Base-by-base conservation (phyloP, 2,797 vertebrate genomes). In the Cyclopterus lumpus region DNA sequence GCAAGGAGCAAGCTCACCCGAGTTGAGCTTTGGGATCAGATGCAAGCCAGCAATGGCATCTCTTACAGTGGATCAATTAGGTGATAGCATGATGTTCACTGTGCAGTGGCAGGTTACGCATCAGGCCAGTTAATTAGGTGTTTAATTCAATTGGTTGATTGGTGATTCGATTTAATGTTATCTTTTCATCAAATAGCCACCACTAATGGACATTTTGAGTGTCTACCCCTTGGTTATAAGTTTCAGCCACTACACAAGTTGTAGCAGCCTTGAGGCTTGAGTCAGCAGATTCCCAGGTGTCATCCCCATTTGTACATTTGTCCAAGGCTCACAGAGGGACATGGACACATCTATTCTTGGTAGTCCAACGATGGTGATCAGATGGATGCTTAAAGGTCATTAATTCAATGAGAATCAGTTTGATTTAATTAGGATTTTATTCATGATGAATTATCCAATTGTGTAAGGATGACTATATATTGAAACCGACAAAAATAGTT, bases 61-160 rank as follows among this genome's bases (percentile, higher is more conserved):
- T 5, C 32, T 77, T 54, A 66, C 67, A 4, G 22, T 34, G 44
- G 69, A 73, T 82, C 70, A 51, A 73, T 85, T 57, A 67, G 55
- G 59, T 69, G 79, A 85, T 75, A 75, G 72, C 57, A 67, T 63
- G 26, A 53, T 65, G 42, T 53, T 72, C 66, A 54, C 48, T 61
- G 79, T 60, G 62, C 30, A n/a, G 34, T 64, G 62, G 38, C 61
- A 69, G 66, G 65, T 11, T 77, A 51, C 26, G 61, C 42, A 65
- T 66, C 76, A 65, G 42, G 26, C 60, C 54, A 55, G 7, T 51
- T 79, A 73, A 90, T 84, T 75, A 84, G 40, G 22, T 60, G 38
- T 67, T 77, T 75, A 20, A 87, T 83, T 75, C 46, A 80, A 81
- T 81, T 73, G 53, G 26, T 28, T 54, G 51, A 28, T 16, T 28